Conservation (phyloP, 2,888 invertebrate species). For the Lamellibrachia columna region DNA sequence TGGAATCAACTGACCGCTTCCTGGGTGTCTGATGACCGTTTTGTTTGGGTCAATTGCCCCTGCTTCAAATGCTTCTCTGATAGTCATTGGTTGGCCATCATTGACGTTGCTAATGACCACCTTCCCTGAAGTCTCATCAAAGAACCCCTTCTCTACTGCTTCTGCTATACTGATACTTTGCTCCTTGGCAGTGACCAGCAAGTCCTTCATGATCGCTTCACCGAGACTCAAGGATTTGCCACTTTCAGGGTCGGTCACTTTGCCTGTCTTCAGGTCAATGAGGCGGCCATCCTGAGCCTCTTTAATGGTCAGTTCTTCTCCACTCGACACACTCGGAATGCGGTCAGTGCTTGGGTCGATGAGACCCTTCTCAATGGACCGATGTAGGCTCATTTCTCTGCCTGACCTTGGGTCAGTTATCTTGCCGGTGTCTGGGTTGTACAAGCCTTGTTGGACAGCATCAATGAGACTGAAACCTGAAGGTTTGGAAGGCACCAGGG, state of each 20-base stretch:
- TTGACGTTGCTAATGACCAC: background rate
- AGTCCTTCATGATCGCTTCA: slow-evolving; percentile 45
- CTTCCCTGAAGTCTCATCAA: slow-evolving; percentile 27
- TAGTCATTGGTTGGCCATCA: slow-evolving; percentile 25
- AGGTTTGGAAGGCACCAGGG: slow-evolving; percentile 32
- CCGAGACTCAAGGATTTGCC: slow-evolving; percentile 68
- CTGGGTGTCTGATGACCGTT: slow-evolving; percentile 73
- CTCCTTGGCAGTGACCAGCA: slow-evolving; percentile 33
- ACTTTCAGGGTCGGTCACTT: slow-evolving; percentile 72
- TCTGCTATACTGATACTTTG: slow-evolving; percentile 66
- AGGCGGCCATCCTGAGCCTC: slow-evolving; percentile 70
- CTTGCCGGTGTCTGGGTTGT: slow-evolving; percentile 56
- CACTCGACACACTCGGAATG: background rate
- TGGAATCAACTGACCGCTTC: slow-evolving; percentile 81
- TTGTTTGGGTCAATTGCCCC: slow-evolving; percentile 26
- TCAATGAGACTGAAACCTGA: slow-evolving; percentile 51
- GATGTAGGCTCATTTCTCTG: slow-evolving; percentile 33
- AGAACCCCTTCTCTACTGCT: slow-evolving; percentile 42
- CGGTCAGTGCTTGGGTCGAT: slow-evolving; percentile 28
- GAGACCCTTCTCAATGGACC: slow-evolving; percentile 28
- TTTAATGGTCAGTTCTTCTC: slow-evolving; percentile 78
- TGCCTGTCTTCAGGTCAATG: slow-evolving; percentile 63
- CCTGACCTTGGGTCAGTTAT: slow-evolving; percentile 44
- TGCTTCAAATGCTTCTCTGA: slow-evolving; percentile 30
- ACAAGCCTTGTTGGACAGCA: slow-evolving; percentile 55